Base-by-base conservation (phyloP, 1,140 invertebrate genomes). In the Arctopsyche grandis region DNA sequence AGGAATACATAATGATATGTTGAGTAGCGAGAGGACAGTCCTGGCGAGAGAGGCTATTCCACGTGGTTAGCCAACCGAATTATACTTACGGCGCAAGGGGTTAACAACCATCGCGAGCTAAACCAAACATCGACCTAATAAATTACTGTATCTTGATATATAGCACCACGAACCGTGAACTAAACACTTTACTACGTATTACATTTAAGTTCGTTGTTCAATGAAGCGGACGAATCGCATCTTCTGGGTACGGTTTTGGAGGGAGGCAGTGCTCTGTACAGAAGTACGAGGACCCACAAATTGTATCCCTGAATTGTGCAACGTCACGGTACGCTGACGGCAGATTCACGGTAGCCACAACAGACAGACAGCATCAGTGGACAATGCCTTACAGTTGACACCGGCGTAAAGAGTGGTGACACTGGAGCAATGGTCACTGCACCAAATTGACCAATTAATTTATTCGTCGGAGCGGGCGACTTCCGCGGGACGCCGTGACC, bases 21-120 rank as follows among this genome's bases (percentile, higher is more conserved):
- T 75, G 58, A 66, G 70, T 79, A 69, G 43, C 58, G 43, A 43
- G 69, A 73, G 26, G 78, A 79, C 70, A 66, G 78, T 74, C 56
- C 24, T 44, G 52, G 58, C 22, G 71, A 79, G 63, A 69, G 81
- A 79, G 78, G 66, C 63, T 82, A 80, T 82, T 82, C 81, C 81
- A 79, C 81, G 76, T 80, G 81, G 81, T 77, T 80, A 79, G 46
- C 81, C 81, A 80, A 82, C 78, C 81, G 81, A 70, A 48, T 52
- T 66, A 58, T 52, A 19, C 38, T 66, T 60, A 26, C 29, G 22
- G 52, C 69, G 60, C 44, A 63, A 80, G 58, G 43, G 43, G 71
- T 56, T 24, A 16, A 22, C 16, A 74, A 74, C 71, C 69, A 66
- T 29, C 10, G 60, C 21, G 21, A 12, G 9, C 24, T 21, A n/a